Evolutionary conservation across 2,797 vertebrate species (phyloP).

Genomic region (Halcyon badia): DNA sequence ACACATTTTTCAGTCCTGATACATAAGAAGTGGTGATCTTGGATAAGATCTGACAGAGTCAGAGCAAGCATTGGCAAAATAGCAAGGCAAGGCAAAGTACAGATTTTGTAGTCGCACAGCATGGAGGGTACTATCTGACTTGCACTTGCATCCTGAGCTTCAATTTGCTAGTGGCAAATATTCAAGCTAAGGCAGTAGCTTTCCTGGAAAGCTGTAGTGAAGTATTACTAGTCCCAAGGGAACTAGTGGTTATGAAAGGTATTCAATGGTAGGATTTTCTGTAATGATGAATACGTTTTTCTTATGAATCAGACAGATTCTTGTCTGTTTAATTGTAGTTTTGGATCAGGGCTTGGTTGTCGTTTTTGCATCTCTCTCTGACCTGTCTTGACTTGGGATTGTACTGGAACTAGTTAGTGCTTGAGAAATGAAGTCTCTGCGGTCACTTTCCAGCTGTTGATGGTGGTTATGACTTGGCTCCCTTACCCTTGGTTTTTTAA

Average conservation of each 20-base stretch:
- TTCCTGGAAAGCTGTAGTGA: neutral
- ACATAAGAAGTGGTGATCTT: neutral
- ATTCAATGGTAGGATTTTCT: neutral
- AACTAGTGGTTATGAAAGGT: slow-evolving; percentile 14
- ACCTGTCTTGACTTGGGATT: neutral
- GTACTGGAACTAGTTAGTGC: neutral
- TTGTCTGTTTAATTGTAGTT: neutral
- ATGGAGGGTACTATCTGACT: neutral
- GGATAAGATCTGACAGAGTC: neutral
- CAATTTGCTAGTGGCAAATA: neutral
- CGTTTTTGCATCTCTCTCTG: neutral
- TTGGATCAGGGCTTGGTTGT: neutral
- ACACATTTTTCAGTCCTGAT: neutral
- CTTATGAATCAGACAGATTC: neutral
- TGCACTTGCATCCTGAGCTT: neutral
- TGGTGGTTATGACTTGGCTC: neutral
- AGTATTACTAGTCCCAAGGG: neutral
- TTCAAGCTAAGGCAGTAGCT: neutral
- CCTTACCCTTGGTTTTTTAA: neutral
- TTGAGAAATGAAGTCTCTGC: neutral
- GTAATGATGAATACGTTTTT: neutral
- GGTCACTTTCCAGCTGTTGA: neutral
- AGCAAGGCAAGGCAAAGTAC: neutral
- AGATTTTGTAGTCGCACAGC: neutral
- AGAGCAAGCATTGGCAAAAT: neutral